Evolutionary conservation across 2,888 invertebrate genomes (phyloP), one percentile per base, ranked within the genome.

Genomic region (Cinara cedri): DNA sequence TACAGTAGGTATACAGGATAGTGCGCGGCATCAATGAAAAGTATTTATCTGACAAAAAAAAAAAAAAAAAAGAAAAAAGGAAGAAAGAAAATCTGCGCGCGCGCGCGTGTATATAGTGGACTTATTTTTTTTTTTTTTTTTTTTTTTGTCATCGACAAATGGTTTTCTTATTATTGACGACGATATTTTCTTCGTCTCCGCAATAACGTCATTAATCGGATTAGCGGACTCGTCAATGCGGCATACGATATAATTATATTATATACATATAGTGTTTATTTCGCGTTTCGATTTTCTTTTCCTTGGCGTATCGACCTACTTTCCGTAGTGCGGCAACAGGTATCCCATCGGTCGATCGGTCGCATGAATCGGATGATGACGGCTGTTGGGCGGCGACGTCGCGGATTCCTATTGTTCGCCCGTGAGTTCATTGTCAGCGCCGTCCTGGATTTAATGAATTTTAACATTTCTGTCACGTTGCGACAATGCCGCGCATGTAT

Each of bases 401-500:
- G 10, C 60, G 19, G 54, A 1, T 54, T 21, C 63, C 54, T 8
- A 65, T 78, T 70, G 68, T 62, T 57, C 10, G 57, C 34, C 57
- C 34, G 49, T 51, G 65, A 44, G 65, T 44, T 76, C 75, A 55
- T 66, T 76, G 66, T 76, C 55, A 55, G 63, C 21, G 49, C 54
- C 75, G 75, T 54, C 51, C 78, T 51, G 78, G 21, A 68, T 78
- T 70, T 70, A 62, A 78, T 42, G 68, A 51, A 57, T 78, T 68
- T 70, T 62, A 60, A 42, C 60, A 70, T 78, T 70, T 68, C 78
- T 13, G 70, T 70, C 78, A 78, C 78, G 78, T 70, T 19, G 78
- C 78, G 68, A 62, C 70, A 42, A 70, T 13, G 60, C 44, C 26
- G 34, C 55, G 16, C 55, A 19, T 62, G 19, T 24, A 14, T 63